A percentile compares a stretch with the other conserved stretches of the same genome.
Evolutionary conservation across 2,797 vertebrate genomes (phyloP).

Genomic region (Chelonia mydas): DNA sequence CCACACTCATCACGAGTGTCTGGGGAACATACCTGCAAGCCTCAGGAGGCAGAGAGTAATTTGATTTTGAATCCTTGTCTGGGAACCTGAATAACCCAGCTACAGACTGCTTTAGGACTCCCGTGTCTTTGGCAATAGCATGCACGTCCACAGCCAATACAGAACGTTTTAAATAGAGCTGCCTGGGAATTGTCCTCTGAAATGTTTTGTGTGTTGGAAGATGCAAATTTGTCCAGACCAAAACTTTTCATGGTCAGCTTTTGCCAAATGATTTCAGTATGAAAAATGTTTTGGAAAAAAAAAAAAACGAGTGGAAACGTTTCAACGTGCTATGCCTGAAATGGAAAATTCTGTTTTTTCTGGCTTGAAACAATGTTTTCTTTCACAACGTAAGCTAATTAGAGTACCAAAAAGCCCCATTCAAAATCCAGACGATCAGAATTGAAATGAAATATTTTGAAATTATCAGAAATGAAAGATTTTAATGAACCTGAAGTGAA

Average conservation of each 20-base stretch:
- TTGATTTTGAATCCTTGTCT: background rate
- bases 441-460: no score
- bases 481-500: no score
- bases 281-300: no score
- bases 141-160: background rate
- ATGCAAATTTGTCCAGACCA: background rate
- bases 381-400: no score
- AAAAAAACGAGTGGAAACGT: no score
- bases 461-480: no score
- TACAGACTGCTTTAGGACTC: conserved; percentile 1
- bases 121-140: background rate
- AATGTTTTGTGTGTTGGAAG: background rate
- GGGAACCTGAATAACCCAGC: background rate
- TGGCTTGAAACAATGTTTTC: no score
- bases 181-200: background rate
- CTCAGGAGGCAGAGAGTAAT: background rate
- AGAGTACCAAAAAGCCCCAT: no score
- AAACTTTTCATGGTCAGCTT: background rate
- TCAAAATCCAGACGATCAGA: no score
- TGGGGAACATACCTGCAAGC: background rate
- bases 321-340: no score
- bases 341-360: no score
- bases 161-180: background rate
- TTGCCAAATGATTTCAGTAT: no score
- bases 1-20: background rate